A percentile compares a stretch with the other conserved stretches of the same genome.
Conservation (phyloP, 1,140 invertebrate species). For the Ericerus pela region DNA sequence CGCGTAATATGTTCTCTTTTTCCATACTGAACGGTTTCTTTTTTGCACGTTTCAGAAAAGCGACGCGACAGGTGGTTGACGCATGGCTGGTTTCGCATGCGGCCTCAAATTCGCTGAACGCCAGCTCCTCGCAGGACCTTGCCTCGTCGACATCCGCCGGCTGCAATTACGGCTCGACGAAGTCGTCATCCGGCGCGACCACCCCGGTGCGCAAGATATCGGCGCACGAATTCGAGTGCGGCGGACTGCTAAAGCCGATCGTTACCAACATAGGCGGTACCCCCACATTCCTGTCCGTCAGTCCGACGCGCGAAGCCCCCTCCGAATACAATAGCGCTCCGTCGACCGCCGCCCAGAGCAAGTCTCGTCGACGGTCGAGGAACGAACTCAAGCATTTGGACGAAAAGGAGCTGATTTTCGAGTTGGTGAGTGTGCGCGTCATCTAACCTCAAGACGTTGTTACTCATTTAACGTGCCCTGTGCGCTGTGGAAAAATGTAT, state of each 20-base stretch:
- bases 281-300: constrained; percentile 64
- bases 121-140: background rate
- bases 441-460: background rate
- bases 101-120: constrained; percentile 13
- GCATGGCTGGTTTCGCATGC: constrained; percentile 78
- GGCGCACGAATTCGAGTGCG: constrained; percentile 85
- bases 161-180: constrained; percentile 32
- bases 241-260: constrained; percentile 77
- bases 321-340: constrained; percentile 17
- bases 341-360: constrained; percentile 16
- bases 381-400: constrained; percentile 75
- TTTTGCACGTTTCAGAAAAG: constrained; percentile 51
- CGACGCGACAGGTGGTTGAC: constrained; percentile 77
- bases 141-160: constrained; percentile 3
- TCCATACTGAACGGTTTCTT: no score
- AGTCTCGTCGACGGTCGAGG: constrained; percentile 41
- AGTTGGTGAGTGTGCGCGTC: constrained; percentile 50
- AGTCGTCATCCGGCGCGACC: constrained; percentile 44
- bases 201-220: constrained; percentile 90
- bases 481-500: no score
- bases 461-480: no score
- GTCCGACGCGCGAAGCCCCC: constrained; percentile 30
- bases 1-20: no score
- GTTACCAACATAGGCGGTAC: constrained; percentile 80
- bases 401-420: constrained; percentile 88